Evolutionary conservation across 2,888 invertebrate genomes (phyloP), one percentile per base, ranked within the genome.

Genomic region (Pharmacophagus antenor): DNA sequence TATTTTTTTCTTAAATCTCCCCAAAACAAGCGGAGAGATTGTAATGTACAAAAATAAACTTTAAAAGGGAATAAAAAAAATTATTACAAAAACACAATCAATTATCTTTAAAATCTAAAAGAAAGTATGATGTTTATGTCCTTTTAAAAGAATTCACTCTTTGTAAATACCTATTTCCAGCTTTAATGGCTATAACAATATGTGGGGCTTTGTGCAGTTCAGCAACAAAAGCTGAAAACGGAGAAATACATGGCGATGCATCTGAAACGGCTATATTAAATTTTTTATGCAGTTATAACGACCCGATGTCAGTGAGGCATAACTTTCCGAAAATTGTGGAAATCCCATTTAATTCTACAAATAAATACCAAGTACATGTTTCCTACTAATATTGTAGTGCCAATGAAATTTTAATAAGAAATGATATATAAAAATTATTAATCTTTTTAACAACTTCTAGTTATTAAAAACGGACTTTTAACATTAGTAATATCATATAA

Each of bases 171-270:
- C 15, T n/a, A 37, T 44, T 73, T 73, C 41, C 92, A 77, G 95
- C 94, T 66, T 95, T 95, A 91, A 79, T 84, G 84, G 95, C 96
- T 55, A 90, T 99, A 64, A 95, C 97, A 62, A 94, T 96, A 72
- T 96, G 99, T 77, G 97, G 98, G 49, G 95, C 97, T 56, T 92
- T 99, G 66, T 99, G 99, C 90, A 99, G 98, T 85, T 94, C 98
- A 66, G 99, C 99, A 61, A 97, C 95, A 80, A 95, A 99, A 86
- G 96, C 91, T 94, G 67, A 95, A 94, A 89, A 93, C 93, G 84
- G 97, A 93, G 86, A 94, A 93, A 69, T 96, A 92, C 80, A 64
- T 1, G 98, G 98, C 61, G 98, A 98, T 82, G 98, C 98, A 20
- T 97, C 97, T 1, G 98, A 98, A 88, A 95, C 97, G 51, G 98